Evolutionary conservation across 2,113 vertebrate species (phyloP), one percentile per base, ranked within the genome.

Genomic region (Oncorhynchus clarkii): DNA sequence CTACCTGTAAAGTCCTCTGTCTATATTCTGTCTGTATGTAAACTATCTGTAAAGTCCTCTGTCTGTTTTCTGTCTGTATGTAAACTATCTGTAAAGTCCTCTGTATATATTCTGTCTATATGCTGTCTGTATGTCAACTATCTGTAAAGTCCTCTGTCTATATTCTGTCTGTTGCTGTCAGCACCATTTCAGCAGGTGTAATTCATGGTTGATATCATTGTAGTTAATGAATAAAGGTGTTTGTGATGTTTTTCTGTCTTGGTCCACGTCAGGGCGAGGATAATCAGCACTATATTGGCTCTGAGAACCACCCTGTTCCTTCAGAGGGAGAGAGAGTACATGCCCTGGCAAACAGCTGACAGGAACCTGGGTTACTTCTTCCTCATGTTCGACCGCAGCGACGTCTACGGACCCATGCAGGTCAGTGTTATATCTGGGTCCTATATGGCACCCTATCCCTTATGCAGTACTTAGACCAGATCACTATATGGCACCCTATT

Each of bases 301-400:
- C 87, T 97, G 85, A 29, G 1, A 20, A 97, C 93, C 8, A 98
- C 96, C 0, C 87, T 24, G 69, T 98, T 94, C 91, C 91, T 98
- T 71, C 0, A 0, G 0, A 0, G 0, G 0, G 96, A 98, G 81
- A 83, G 0, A 0, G 93, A 86, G 0, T 97, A 96, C 87, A 88
- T 98, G 84, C 97, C 97, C 9, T 98, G 97, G 97, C 0, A 90
- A 71, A 90, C 93, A 0, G 93, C 95, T 0, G 72, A 90, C 1
- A 82, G 2, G 65, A 95, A 92, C 88, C 86, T 98, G 22, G 48
- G 31, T 2, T 95, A 95, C 87, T 94, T 94, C 81, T 79, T 78
- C 79, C 90, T 93, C 75, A 96, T 97, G 96, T 95, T 98, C 2
- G 96, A 96, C 75, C 94, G 95, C 78, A 92, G 88, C 0, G 93